Conservation (phyloP, 2,797 vertebrate genomes). For the Sciurus vulgaris region DNA sequence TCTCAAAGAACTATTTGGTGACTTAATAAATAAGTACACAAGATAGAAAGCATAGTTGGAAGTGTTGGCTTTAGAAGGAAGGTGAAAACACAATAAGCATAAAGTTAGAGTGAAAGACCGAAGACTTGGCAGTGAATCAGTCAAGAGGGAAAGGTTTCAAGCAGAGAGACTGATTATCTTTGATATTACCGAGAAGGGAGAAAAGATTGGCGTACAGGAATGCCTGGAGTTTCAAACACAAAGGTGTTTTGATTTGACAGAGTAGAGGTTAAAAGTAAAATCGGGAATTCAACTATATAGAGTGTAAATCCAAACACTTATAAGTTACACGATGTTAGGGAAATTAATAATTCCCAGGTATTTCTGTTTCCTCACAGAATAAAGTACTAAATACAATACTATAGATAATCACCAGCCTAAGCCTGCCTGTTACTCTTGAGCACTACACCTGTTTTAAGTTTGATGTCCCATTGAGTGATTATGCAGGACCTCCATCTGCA, state of each 20-base stretch:
- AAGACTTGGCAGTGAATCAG: not conserved
- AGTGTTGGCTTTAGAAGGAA: not conserved
- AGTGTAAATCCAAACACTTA: not conserved
- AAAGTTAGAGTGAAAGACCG: not conserved
- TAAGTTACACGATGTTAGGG: not conserved
- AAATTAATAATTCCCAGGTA: not conserved
- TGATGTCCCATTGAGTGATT: not conserved
- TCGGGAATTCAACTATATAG: not conserved
- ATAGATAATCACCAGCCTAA: not conserved
- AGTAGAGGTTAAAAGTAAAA: not conserved
- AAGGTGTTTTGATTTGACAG: not conserved
- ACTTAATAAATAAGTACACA: not conserved
- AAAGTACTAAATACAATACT: not conserved
- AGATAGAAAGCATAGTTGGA: not conserved
- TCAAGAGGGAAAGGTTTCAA: slow-evolving; percentile 29
- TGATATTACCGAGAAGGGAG: not conserved
- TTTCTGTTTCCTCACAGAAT: not conserved
- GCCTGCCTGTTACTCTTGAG: not conserved
- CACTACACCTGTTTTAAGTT: not conserved
- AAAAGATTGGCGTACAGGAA: not conserved
- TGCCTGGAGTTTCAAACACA: not conserved
- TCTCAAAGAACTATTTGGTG: not conserved
- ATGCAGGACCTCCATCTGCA: not conserved
- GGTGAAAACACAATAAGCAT: not conserved
- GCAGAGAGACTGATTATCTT: not conserved